Conservation (phyloP, 2,113 vertebrate species). For the Gymnorhina tibicen region DNA sequence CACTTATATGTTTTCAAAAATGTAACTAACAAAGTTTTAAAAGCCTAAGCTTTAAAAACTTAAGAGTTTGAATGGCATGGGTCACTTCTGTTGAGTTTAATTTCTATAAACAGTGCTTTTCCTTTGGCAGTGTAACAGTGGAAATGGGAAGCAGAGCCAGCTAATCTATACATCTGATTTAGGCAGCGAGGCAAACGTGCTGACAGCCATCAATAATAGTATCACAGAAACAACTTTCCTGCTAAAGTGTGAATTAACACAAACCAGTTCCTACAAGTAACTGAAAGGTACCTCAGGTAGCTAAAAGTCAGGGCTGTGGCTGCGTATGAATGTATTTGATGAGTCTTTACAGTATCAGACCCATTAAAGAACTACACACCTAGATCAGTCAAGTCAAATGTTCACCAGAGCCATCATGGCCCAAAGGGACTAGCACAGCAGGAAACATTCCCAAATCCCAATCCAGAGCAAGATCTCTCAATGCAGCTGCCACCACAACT, state of each 20-base stretch:
- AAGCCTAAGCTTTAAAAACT: neutral
- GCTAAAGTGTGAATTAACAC: neutral
- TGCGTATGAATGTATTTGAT: neutral
- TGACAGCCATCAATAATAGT: neutral
- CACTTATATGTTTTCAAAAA: neutral
- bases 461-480: neutral
- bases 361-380: neutral
- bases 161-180: neutral
- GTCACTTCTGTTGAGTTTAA: neutral
- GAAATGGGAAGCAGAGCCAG: neutral
- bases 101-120: neutral
- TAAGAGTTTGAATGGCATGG: neutral
- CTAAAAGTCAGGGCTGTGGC: neutral
- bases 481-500: neutral
- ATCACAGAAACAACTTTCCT: neutral
- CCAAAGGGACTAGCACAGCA: neutral
- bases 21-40: neutral
- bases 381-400: neutral
- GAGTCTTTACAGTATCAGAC: neutral
- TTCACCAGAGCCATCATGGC: neutral
- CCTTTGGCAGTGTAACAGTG: fast-evolving
- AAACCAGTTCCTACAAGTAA: neutral
- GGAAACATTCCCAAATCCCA: neutral
- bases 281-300: neutral
- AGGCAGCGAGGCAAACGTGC: neutral